These are phyloP conservation scores for Subacronicta megacephala DNA, from an alignment of 2,888 invertebrate species.

Conservation along the genomic window DNA sequence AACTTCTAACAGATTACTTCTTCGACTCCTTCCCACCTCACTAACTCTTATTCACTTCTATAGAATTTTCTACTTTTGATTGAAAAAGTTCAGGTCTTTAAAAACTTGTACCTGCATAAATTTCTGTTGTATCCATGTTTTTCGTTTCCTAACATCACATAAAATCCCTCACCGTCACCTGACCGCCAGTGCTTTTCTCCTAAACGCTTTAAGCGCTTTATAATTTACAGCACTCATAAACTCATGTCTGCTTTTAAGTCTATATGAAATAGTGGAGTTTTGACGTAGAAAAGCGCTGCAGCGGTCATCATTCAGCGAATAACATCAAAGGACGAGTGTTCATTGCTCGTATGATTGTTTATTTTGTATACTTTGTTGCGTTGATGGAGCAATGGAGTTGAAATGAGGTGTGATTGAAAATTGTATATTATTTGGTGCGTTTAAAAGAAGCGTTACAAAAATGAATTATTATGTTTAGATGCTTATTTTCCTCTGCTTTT, in stretches of 20 bases:
- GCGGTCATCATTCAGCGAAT: constrained; percentile 67
- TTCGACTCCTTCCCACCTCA: no score
- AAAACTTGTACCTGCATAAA: background rate
- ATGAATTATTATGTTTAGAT: constrained; percentile 43
- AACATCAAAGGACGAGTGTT: constrained; percentile 71
- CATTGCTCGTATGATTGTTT: constrained; percentile 69
- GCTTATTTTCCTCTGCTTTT: constrained; percentile 14
- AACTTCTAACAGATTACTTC: no score
- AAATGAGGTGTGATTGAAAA: constrained; percentile 52
- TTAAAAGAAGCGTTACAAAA: constrained; percentile 47
- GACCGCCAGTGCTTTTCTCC: constrained; percentile 62
- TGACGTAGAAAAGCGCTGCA: constrained; percentile 61
- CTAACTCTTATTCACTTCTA: no score
- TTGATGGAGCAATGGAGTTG: constrained; percentile 61
- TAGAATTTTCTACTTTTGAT: no score
- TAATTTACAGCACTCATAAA: constrained; percentile 82
- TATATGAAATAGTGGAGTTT: constrained; percentile 64
- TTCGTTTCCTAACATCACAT: constrained; percentile 48
- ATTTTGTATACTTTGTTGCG: constrained; percentile 77
- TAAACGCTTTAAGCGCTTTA: constrained; percentile 62
- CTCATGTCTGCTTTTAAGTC: constrained; percentile 77
- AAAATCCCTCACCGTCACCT: constrained; percentile 70
- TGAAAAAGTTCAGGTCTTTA: background rate
- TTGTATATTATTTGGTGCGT: constrained; percentile 45
- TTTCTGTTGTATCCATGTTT: constrained; percentile 27